A percentile compares a stretch with the other conserved stretches of the same genome.
Conservation (phyloP, 2,113 vertebrate species). For the Cinclus mexicanus region DNA sequence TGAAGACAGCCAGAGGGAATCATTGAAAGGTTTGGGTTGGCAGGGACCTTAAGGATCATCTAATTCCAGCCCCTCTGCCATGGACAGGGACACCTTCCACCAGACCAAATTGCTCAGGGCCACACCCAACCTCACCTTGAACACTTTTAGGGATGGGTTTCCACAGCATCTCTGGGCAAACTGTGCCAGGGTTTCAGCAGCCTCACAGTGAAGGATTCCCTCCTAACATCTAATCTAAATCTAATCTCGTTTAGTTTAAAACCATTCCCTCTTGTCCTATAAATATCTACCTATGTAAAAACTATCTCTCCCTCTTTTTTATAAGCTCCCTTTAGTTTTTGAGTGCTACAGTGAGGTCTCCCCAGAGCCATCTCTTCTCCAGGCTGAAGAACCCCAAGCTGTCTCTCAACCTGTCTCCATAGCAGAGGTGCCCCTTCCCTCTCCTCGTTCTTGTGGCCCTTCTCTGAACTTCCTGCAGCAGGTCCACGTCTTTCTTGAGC, state of each 20-base stretch:
- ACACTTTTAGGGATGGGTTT: neutral
- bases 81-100: neutral
- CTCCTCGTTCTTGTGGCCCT: neutral
- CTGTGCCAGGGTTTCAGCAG: neutral
- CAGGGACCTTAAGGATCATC: neutral
- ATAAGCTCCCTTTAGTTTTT: neutral
- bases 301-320: neutral
- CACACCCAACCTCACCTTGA: neutral
- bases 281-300: neutral
- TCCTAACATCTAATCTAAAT: neutral
- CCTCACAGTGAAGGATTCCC: neutral
- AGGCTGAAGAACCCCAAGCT: neutral
- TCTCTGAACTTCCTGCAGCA: neutral
- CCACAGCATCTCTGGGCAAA: neutral
- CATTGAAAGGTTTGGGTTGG: neutral
- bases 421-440: neutral
- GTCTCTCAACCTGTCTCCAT: neutral
- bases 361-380: neutral
- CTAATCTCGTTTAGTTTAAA: neutral
- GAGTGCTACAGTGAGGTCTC: neutral
- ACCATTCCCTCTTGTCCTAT: neutral
- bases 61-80: neutral
- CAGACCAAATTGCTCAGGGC: neutral
- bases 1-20: neutral
- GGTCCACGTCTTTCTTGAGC: neutral